Conservation (phyloP, 2,113 vertebrate genomes). For the Colinus virginianus region DNA sequence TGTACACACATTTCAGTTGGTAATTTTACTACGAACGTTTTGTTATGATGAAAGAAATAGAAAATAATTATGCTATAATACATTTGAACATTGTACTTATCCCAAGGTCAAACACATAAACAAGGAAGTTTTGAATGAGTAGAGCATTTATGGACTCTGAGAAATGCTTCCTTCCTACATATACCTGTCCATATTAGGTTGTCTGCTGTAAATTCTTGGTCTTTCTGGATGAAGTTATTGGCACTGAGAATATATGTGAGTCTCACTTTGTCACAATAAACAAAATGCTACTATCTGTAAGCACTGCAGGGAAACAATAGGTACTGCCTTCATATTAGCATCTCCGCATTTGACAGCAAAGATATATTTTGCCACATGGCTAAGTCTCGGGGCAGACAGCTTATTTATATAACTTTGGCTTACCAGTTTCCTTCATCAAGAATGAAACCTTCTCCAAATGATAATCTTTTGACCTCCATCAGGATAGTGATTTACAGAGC, state of each 20-base stretch:
- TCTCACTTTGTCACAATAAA: background rate
- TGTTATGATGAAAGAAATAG: background rate
- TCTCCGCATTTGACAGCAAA: background rate
- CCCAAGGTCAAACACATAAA: slow-evolving; percentile 12
- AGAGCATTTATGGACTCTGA: background rate
- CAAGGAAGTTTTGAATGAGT: background rate
- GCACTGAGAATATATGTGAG: background rate
- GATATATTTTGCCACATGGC: background rate
- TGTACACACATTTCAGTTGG: background rate
- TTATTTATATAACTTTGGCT: slow-evolving; percentile 33
- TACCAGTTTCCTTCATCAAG: slow-evolving; percentile 20
- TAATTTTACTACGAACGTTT: background rate
- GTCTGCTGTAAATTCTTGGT: background rate
- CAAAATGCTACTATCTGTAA: background rate
- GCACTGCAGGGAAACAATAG: background rate
- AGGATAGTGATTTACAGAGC: slow-evolving; percentile 56
- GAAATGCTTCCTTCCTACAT: background rate
- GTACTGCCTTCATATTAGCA: background rate
- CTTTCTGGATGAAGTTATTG: background rate
- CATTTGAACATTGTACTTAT: background rate
- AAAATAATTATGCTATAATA: background rate
- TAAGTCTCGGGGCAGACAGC: background rate
- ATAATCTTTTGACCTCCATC: slow-evolving; percentile 42
- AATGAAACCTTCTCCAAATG: slow-evolving; percentile 39
- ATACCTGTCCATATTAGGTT: background rate